Base-by-base conservation (phyloP, 2,113 vertebrate genomes). In the Rhinichthys klamathensis region DNA sequence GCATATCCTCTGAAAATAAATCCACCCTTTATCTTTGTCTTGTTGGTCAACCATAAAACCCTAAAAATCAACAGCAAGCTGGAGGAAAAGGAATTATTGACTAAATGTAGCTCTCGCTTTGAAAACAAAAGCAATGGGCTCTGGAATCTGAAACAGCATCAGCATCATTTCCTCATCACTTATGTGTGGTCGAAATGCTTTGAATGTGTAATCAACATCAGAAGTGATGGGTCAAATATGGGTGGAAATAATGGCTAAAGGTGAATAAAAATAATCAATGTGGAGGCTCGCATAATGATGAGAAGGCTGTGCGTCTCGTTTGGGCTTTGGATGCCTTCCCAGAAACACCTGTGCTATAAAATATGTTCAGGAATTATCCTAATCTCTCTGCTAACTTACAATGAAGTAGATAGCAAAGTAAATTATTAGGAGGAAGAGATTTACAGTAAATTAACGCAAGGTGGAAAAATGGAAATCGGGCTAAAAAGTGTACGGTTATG, bases 281-380 rank as follows among this genome's bases (percentile, higher is more conserved):
- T 58, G 61, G 72, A 74, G 58, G 77, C 79, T 49, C 35, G 11
- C 51, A 72, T 78, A 69, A 85, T 67, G 72, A 46, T 54, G 44
- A 61, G 54, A 41, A 30, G 7, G 12, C 5, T 44, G 15, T 49
- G 32, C 13, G 25, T 70, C 41, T 75, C n/a, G 32, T 41, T 86
- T 74, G 44, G 18, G 65, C 41, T 72, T 72, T 86, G 85, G 85
- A 84, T 5, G 8, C 73, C 2, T 63, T 89, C 77, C 85, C 82
- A 86, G 82, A 82, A 73, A 63, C 78, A 80, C 85, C 77, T 88
- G 76, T 32, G 80, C 30, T 70, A n/a, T 51, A 3, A 38, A 79
- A 84, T 69, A 30, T 54, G 60, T 83, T 27, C 18, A 27, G 83
- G 61, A 73, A 78, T 49, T 27, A 85, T 85, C 46, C 46, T 73